Percentiles rank a stretch among this genome's conserved stretches.
These are phyloP conservation scores for Paraplagusia blochii DNA, from an alignment of 2,113 vertebrate genomes.

Conservation along the genomic window DNA sequence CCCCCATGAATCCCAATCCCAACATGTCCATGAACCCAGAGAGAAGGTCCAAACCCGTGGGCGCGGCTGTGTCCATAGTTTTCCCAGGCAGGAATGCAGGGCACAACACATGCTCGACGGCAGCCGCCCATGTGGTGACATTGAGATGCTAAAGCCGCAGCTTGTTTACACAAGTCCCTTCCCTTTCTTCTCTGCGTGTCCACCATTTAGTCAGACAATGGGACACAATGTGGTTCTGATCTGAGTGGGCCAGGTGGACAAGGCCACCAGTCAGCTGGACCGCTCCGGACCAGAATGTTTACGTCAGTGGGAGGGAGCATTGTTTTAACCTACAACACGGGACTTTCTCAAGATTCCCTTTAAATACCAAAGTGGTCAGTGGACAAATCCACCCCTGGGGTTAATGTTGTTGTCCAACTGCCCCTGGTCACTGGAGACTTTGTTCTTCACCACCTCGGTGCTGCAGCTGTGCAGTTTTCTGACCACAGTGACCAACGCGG, in stretches of 20 bases:
- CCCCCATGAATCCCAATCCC: not conserved
- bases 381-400: no score
- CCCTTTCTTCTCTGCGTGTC: slow-evolving; percentile 64
- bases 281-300: slow-evolving; percentile 74
- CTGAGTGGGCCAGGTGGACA: slow-evolving; percentile 69
- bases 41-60: slow-evolving; percentile 2
- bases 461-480: no score
- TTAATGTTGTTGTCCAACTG: no score
- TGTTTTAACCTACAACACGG: slow-evolving; percentile 73
- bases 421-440: no score
- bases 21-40: slow-evolving; percentile 11
- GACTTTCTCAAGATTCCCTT: slow-evolving; percentile 20
- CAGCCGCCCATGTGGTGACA: slow-evolving; percentile 73
- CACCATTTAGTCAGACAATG: slow-evolving; percentile 72
- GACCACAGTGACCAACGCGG: no score
- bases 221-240: slow-evolving; percentile 71
- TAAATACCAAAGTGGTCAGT: no score
- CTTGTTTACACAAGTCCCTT: slow-evolving; percentile 78
- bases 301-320: slow-evolving; percentile 71
- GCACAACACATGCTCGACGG: slow-evolving; percentile 51
- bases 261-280: slow-evolving; percentile 66
- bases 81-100: slow-evolving; percentile 47
- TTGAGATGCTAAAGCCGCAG: slow-evolving; percentile 73
- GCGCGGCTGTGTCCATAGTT: slow-evolving; percentile 50
- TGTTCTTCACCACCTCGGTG: no score